Evolutionary conservation across 2,113 vertebrate species (phyloP).

Genomic region (Chlorodrepanis virens): DNA sequence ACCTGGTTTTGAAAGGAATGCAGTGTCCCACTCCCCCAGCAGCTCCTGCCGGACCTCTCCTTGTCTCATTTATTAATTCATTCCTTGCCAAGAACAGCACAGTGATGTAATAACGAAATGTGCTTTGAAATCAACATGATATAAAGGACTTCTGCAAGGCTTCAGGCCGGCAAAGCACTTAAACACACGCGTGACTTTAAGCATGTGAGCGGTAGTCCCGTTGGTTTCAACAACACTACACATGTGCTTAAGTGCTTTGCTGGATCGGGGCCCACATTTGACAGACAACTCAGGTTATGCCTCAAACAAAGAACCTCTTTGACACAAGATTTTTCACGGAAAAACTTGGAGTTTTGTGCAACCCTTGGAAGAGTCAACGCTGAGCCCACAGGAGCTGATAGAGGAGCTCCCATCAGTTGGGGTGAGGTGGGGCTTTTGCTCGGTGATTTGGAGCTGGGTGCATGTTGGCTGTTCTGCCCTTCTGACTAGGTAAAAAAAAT

Average conservation of each 20-base stretch:
- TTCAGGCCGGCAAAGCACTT: slow-evolving; percentile 61
- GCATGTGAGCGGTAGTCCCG: background rate
- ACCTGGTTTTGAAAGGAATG: slow-evolving; percentile 47
- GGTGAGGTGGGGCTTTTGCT: background rate
- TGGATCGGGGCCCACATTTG: slow-evolving; percentile 30
- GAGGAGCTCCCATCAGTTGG: background rate
- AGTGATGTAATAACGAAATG: slow-evolving; percentile 51
- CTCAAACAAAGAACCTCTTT: slow-evolving; percentile 61
- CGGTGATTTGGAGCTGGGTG: background rate
- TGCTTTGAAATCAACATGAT: slow-evolving; percentile 64
- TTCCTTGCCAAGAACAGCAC: slow-evolving; percentile 54
- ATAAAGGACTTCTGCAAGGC: slow-evolving; percentile 64
- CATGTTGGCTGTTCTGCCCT: background rate
- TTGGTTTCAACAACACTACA: slow-evolving; percentile 46
- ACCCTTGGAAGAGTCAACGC: background rate
- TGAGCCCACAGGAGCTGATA: background rate
- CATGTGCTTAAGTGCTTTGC: slow-evolving; percentile 67
- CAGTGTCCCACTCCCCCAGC: slow-evolving; percentile 21
- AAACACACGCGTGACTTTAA: slow-evolving; percentile 50
- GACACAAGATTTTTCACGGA: slow-evolving; percentile 1
- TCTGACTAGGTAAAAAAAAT: background rate
- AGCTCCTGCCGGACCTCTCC: slow-evolving; percentile 35
- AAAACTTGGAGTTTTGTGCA: background rate
- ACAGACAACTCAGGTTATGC: slow-evolving; percentile 61
- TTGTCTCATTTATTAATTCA: slow-evolving; percentile 64